Conservation (phyloP, 2,888 invertebrate genomes). For the Eristalinus sepulchralis region DNA sequence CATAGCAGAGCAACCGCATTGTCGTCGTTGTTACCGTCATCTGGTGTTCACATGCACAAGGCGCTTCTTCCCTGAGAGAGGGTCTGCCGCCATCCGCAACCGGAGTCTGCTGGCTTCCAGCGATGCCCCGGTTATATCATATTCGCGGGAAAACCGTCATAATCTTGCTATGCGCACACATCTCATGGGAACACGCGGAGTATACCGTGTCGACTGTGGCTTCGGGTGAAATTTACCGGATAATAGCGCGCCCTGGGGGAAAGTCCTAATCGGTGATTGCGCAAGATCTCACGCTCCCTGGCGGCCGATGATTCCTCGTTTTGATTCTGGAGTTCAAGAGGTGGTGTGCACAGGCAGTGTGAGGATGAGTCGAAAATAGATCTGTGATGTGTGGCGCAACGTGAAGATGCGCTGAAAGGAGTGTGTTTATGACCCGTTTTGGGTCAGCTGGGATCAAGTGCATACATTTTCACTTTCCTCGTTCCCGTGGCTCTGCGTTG, state of each 20-base stretch:
- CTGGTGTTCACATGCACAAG: conserved; percentile 50
- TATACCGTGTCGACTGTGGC: conserved; percentile 11
- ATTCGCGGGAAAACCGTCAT: conserved; percentile 63
- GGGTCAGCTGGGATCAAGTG: conserved; percentile 56
- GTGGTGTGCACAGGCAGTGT: not conserved
- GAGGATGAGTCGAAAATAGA: conserved; percentile 40
- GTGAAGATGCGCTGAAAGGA: conserved; percentile 44
- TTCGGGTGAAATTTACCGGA: conserved; percentile 39
- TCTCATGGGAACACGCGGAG: conserved; percentile 48
- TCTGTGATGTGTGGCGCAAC: conserved; percentile 38
- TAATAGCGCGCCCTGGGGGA: conserved; percentile 37
- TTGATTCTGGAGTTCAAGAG: conserved; percentile 10
- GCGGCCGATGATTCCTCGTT: not conserved
- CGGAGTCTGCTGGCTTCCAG: not conserved
- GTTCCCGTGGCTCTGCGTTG: conserved; percentile 1
- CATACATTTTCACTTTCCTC: conserved; percentile 60
- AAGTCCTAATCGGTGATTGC: conserved; percentile 45
- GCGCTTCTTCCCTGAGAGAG: conserved; percentile 63
- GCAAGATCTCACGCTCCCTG: conserved; percentile 38
- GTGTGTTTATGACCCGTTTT: conserved; percentile 54
- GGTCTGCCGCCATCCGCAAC: not conserved
- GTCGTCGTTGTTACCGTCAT: conserved; percentile 63
- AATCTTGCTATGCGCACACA: conserved; percentile 37
- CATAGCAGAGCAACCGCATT: conserved; percentile 36
- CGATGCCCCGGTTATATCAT: conserved; percentile 65